Evolutionary conservation across 2,113 vertebrate species (phyloP).

Genomic region (Bucco capensis): DNA sequence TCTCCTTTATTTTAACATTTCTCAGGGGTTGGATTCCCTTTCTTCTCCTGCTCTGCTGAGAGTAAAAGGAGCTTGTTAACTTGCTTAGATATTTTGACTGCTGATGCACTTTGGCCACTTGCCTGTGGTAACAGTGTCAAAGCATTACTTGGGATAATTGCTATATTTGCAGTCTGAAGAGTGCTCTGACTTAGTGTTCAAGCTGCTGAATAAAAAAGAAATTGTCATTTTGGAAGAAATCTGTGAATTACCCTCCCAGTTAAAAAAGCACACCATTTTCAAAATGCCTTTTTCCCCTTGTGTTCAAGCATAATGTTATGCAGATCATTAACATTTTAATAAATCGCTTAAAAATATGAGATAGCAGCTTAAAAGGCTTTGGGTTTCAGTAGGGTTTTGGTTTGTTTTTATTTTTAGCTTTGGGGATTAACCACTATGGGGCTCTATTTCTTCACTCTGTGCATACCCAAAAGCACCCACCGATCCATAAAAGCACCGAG

Average conservation of each 20-base stretch:
- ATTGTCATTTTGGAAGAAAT: conserved; percentile 89
- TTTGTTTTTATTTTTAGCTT: conserved; percentile 60
- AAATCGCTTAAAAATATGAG: conserved; percentile 47
- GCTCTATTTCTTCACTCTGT: conserved; percentile 56
- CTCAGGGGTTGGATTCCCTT: conserved; percentile 86
- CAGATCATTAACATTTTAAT: conserved; percentile 51
- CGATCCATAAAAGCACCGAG: not conserved
- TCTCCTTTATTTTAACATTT: conserved; percentile 79
- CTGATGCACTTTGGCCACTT: conserved; percentile 93
- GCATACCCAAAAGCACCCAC: conserved; percentile 58
- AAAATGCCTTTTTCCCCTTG: conserved; percentile 75
- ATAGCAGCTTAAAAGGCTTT: conserved; percentile 15
- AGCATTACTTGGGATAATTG: conserved; percentile 98
- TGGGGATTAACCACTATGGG: conserved; percentile 64
- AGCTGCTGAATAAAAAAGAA: conserved; percentile 93
- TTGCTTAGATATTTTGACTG: conserved; percentile 95
- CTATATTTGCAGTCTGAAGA: conserved; percentile 93
- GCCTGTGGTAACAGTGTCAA: conserved; percentile 97
- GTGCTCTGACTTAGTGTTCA: conserved; percentile 85
- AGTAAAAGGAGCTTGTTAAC: conserved; percentile 98
- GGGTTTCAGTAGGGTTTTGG: conserved; percentile 20
- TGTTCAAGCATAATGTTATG: conserved; percentile 44
- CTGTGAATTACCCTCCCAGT: conserved; percentile 89
- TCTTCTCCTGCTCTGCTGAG: conserved; percentile 84
- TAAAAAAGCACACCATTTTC: conserved; percentile 76